A percentile compares a stretch with the other conserved stretches of the same genome.
These are phyloP conservation scores for Phaetusa simplex DNA, from an alignment of 2,113 vertebrate genomes.

Conservation along the genomic window DNA sequence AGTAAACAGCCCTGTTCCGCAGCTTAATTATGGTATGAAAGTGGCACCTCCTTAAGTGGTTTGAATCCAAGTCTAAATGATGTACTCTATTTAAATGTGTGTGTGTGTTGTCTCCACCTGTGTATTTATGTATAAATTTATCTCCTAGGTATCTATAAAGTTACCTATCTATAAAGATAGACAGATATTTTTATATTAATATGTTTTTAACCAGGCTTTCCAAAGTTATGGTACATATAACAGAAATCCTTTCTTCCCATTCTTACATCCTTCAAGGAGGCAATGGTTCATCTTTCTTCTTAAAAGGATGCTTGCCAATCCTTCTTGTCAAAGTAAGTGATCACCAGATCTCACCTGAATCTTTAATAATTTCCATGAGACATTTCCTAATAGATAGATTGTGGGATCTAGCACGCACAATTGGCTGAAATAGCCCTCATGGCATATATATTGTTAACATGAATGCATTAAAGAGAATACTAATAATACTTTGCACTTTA, in stretches of 20 bases:
- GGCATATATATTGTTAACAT: background rate
- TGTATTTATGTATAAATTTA: background rate
- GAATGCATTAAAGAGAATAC: background rate
- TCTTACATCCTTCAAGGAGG: background rate
- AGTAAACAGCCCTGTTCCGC: background rate
- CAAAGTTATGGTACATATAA: background rate
- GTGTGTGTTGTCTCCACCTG: background rate
- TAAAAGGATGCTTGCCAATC: background rate
- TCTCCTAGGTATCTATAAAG: background rate
- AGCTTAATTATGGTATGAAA: background rate
- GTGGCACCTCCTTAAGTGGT: background rate
- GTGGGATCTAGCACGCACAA: background rate
- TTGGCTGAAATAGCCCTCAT: background rate
- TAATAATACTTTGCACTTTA: constrained; percentile 11
- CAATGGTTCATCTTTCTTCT: background rate
- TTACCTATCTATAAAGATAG: background rate
- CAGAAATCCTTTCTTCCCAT: background rate
- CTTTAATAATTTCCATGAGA: background rate
- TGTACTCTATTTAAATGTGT: background rate
- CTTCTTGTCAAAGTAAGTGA: background rate
- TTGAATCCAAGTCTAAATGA: background rate
- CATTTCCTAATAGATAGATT: background rate
- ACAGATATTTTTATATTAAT: background rate
- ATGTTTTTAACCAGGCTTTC: background rate
- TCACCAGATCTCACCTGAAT: background rate